Conservation (phyloP, 2,888 invertebrate species). For the Oxycera nigricornis region DNA sequence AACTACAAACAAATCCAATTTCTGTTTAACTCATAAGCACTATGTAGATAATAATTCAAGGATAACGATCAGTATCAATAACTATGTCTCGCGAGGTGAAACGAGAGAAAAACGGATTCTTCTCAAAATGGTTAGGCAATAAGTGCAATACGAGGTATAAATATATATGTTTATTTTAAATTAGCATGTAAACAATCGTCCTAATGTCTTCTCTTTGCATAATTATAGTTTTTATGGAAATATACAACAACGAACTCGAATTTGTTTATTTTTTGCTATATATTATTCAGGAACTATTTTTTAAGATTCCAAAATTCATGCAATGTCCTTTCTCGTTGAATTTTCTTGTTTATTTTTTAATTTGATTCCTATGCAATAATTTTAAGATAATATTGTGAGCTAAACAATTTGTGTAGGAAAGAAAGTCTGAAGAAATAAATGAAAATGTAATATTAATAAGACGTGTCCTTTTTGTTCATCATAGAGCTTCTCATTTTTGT, state of each 20-base stretch:
- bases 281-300: background rate
- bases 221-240: background rate
- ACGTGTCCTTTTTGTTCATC: too few species aligned
- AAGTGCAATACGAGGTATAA: conserved; percentile 38
- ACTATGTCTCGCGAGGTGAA: background rate
- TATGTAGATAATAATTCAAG: too few species aligned
- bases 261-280: conserved; percentile 9
- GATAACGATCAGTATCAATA: too few species aligned
- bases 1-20: conserved; percentile 58
- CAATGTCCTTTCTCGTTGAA: too few species aligned
- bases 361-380: too few species aligned
- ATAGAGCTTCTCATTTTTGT: too few species aligned
- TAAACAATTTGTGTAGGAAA: too few species aligned
- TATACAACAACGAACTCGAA: background rate
- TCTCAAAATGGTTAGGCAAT: conserved; percentile 18
- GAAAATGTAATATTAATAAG: too few species aligned
- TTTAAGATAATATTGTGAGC: too few species aligned
- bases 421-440: too few species aligned
- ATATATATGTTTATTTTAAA: conserved; percentile 5
- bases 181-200: background rate
- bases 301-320: background rate
- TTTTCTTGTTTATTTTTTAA: too few species aligned
- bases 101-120: background rate
- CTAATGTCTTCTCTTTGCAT: background rate
- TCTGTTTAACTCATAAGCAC: conserved; percentile 57